Evolutionary conservation across 2,797 vertebrate species (phyloP), one percentile per base, ranked within the genome.

Genomic region (Chromobotia macracanthus): DNA sequence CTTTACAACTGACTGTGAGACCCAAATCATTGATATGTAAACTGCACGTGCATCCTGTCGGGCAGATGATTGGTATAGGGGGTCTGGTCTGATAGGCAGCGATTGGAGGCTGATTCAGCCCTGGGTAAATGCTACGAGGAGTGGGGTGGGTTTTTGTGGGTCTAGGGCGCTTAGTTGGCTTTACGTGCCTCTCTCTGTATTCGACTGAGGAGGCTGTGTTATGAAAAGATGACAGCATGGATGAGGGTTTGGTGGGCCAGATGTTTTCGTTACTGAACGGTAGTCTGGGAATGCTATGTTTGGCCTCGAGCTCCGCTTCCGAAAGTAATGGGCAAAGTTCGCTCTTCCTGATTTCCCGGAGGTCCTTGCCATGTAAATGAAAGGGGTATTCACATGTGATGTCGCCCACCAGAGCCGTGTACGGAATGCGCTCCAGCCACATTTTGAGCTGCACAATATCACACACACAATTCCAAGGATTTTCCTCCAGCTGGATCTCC

Each of bases 21-120:
- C 97, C 97, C 87, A 99, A 92, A 87, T 99, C 96, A n/a, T 95
- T 98, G 89, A 98, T 99, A 91, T 99, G 97, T 90, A 99, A 94
- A 89, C 95, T 99, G 85, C 97, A 99, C 51, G 92, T 95, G 88
- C 97, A 99, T 77, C 96, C 96, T 1, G 95, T 92, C 0, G 97
- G 97, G 83, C 97, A 99, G 86, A 99, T 97, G 76, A 99, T 98
- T 41, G 97, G 97, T 81, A 99, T 99, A 8, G 97, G 97, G 53
- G 97, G 97, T 89, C 97, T 95, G 56, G 97, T 99, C 92, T 99
- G 97, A 84, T 98, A 99, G 79, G 95, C 96, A 74, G 95, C 95
- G 28, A 98, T 88, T 0, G 97, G 96, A 0, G 97, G 95, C 77
- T 97, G 97, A 88, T 98, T 98, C 10, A 95, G 93, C 78, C 95